phyloP scores from a whole-genome alignment of 2,113 vertebrate species.

The Xerus inauris region DNA sequence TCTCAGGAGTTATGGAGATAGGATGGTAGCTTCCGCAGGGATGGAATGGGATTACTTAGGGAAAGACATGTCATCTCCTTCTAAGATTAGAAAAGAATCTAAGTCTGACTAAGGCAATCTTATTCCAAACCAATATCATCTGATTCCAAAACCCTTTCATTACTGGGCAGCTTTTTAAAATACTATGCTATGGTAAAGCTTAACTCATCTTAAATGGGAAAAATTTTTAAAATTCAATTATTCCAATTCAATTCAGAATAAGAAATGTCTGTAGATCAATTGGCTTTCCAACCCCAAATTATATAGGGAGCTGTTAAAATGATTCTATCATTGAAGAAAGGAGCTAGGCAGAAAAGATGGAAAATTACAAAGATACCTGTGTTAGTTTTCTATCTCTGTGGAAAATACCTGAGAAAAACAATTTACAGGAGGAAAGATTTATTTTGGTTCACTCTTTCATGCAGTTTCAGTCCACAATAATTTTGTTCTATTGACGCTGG shows the following conservation, averaged over 20 bases:
- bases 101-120: background rate
- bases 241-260: constrained; percentile 21
- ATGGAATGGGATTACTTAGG: background rate
- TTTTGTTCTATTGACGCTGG: background rate
- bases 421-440: background rate
- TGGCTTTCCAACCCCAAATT: constrained; percentile 5
- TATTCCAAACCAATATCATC: background rate
- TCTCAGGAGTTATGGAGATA: background rate
- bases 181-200: background rate
- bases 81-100: background rate
- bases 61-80: background rate
- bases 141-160: background rate
- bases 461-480: background rate
- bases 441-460: background rate
- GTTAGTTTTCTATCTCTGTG: background rate
- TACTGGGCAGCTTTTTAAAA: background rate
- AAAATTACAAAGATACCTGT: background rate
- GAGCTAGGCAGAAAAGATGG: background rate
- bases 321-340: constrained; percentile 33
- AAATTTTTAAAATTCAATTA: constrained; percentile 24
- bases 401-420: background rate
- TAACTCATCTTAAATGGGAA: background rate
- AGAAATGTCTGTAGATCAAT: background rate
- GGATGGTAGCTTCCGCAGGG: background rate
- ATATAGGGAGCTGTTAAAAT: background rate